Evolutionary conservation across 2,797 vertebrate species (phyloP), one percentile per base, ranked within the genome.

Genomic region (Tachyglossus aculeatus): DNA sequence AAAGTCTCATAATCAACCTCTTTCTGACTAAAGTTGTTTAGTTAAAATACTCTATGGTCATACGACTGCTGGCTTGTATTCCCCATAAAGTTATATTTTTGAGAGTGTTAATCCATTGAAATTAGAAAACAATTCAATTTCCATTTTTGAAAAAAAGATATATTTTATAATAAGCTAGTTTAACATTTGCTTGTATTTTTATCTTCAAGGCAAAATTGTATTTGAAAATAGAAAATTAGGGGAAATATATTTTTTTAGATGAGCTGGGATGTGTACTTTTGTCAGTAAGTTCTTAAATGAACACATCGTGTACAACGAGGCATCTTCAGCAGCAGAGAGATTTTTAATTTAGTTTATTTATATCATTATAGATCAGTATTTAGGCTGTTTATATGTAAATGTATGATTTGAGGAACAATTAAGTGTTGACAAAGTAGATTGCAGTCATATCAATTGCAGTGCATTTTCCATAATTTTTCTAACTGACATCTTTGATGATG

Each of bases 401-500:
- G 90, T 92, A 86, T 84, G 90, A 93, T 93, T 93, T 95, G 93
- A 94, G 82, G 88, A 91, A 93, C 94, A 95, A 95, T 96, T 95
- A 95, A 94, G 89, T 89, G 91, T 91, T 92, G 92, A 95, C 92
- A 93, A 93, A 93, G 91, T 93, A 92, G 89, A 94, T 88, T 94
- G 93, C 90, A 92, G 93, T 93, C 90, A 74, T 91, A 94, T 94
- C 93, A 93, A 90, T 94, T 94, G 91, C 89, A 84, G 80, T 89
- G 86, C 86, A 80, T 92, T 94, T 93, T 93, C 91, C 88, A 87
- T 94, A 94, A 94, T 95, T 95, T 93, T 94, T 95, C 92, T 94
- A 93, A 94, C 92, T 95, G 94, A 92, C 94, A 94, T 93, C 89
- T 94, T 92, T 94, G 92, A 93, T 95, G 93, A 95, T 95, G 93